Conservation (phyloP, 2,113 vertebrate genomes). For the Arenaria interpres region DNA sequence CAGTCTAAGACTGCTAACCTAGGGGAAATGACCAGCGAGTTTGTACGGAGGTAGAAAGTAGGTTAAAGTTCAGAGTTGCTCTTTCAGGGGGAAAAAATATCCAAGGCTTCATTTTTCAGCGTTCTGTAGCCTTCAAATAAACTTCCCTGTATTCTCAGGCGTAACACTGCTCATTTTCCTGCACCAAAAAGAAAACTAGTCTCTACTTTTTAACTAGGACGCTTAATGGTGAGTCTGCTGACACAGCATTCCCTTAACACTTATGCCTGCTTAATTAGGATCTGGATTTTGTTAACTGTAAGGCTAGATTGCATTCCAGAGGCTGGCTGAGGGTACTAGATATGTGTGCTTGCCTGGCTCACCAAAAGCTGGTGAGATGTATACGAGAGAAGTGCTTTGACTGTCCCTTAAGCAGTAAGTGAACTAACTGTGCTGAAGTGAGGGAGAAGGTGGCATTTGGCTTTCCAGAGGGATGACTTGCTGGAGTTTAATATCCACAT, state of each 20-base stretch:
- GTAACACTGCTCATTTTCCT: neutral
- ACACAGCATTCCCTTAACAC: neutral
- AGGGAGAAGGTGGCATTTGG: neutral
- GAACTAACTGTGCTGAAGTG: neutral
- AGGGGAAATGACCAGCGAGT: neutral
- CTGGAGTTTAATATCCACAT: neutral
- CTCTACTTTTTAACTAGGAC: neutral
- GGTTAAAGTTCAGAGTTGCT: slow-evolving; percentile 18
- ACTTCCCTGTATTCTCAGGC: neutral
- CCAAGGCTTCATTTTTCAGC: neutral
- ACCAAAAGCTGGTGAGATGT: neutral
- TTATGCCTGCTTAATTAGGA: neutral
- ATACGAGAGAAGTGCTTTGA: rapidly evolving
- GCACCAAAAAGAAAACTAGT: neutral
- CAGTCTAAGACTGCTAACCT: neutral
- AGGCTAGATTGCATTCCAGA: neutral
- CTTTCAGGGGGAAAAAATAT: neutral
- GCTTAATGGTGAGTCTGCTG: neutral
- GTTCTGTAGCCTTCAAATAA: neutral
- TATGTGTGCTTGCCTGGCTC: neutral
- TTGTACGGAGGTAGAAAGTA: neutral
- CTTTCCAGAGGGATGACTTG: neutral
- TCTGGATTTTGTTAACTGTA: neutral
- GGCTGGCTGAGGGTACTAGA: neutral
- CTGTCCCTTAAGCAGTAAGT: neutral